phyloP scores from a whole-genome alignment of 2,888 invertebrate genomes.

The Homarus gammarus region DNA sequence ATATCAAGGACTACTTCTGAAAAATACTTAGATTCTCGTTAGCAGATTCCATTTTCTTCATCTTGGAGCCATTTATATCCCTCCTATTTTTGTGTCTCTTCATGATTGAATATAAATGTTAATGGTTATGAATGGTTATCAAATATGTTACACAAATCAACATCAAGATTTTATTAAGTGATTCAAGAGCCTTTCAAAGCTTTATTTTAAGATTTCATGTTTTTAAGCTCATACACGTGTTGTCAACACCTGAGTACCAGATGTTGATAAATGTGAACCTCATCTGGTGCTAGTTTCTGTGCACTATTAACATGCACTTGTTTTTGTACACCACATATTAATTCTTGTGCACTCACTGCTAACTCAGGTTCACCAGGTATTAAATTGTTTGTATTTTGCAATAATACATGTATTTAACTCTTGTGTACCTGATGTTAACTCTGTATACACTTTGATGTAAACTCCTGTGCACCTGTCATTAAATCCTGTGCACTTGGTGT shows the following conservation, averaged over 20 bases:
- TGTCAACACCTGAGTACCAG: not conserved
- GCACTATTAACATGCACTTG: constrained; percentile 5
- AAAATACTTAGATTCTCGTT: not conserved
- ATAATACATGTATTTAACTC: constrained; percentile 18
- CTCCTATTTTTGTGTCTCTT: not conserved
- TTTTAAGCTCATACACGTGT: not conserved
- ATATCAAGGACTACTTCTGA: not conserved
- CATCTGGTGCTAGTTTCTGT: constrained; percentile 4
- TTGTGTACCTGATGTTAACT: constrained; percentile 13
- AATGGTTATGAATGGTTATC: too few species aligned
- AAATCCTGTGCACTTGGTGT: constrained; percentile 53
- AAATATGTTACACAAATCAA: not conserved
- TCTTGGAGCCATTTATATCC: not conserved
- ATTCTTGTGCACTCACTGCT: constrained; percentile 28
- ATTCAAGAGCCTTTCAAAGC: not conserved
- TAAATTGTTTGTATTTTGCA: not conserved
- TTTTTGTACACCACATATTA: constrained; percentile 37
- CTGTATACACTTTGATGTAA: constrained; percentile 12
- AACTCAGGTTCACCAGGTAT: not conserved
- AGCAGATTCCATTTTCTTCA: not conserved
- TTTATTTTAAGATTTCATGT: not conserved
- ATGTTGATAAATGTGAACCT: not conserved
- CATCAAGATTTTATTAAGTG: not conserved
- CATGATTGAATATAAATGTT: too few species aligned
- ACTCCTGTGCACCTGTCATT: constrained; percentile 39